Conservation (phyloP, 2,888 invertebrate species). For the Dinocampus coccinellae region DNA sequence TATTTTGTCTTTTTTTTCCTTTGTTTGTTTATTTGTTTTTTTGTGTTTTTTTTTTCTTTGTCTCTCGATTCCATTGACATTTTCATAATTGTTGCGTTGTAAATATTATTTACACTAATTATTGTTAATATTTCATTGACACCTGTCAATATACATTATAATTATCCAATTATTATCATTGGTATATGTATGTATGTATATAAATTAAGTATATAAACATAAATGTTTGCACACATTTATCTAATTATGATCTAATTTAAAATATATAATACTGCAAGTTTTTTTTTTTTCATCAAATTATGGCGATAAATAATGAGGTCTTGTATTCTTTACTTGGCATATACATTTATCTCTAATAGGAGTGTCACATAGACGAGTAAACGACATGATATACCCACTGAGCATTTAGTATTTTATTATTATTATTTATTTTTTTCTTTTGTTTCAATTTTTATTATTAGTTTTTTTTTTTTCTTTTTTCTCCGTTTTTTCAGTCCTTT, state of each 20-base stretch:
- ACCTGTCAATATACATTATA: constrained; percentile 8
- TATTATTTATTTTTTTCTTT: not conserved
- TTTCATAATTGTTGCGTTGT: not conserved
- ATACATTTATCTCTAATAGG: not conserved
- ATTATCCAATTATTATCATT: constrained; percentile 34
- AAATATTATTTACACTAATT: not conserved
- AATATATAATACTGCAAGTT: constrained; percentile 18
- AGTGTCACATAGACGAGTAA: not conserved
- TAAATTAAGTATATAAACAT: constrained; percentile 17
- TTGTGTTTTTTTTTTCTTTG: not conserved
- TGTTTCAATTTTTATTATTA: not conserved
- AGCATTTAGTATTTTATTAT: not conserved
- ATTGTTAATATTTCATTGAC: constrained; percentile 2
- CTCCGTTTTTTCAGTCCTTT: not conserved
- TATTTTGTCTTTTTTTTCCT: too few relatives aligned
- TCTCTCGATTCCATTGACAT: not conserved
- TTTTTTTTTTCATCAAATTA: constrained; percentile 29
- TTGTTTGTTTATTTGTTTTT: not conserved
- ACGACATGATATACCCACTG: not conserved
- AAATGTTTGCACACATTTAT: not conserved
- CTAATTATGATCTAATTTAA: not conserved
- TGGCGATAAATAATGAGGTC: constrained; percentile 40
- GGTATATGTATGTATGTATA: not conserved
- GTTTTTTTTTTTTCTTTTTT: not conserved
- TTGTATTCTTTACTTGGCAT: constrained; percentile 28